A percentile compares a stretch with the other conserved stretches of the same genome.
phyloP scores from a whole-genome alignment of 2,113 vertebrate species.

The Ia io region DNA sequence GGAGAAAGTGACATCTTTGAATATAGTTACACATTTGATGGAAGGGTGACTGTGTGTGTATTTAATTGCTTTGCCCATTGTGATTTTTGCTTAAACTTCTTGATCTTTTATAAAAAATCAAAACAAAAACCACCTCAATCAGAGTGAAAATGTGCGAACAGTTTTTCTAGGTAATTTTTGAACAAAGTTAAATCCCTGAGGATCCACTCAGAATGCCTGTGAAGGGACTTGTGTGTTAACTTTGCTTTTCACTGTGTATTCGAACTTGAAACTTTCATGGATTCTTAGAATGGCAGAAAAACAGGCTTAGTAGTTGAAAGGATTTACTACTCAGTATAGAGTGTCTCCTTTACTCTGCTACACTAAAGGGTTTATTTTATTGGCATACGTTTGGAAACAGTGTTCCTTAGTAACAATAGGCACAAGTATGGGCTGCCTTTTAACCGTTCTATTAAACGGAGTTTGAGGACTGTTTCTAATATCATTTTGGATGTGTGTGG shows the following conservation, averaged over 20 bases:
- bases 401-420: neutral
- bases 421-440: neutral
- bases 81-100: neutral
- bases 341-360: neutral
- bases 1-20: neutral
- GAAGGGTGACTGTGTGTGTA: neutral
- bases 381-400: neutral
- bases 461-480: neutral
- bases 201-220: neutral
- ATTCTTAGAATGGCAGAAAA: constrained; percentile 16
- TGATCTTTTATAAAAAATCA: neutral
- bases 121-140: neutral
- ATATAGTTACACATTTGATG: neutral
- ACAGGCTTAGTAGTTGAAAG: constrained; percentile 21
- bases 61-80: neutral
- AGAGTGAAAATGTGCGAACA: neutral
- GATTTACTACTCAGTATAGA: neutral
- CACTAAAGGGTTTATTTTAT: neutral
- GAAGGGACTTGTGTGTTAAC: neutral
- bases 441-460: neutral
- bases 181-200: neutral
- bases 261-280: constrained; percentile 4
- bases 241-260: neutral
- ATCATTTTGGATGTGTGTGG: neutral
- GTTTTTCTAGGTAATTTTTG: constrained; percentile 19